These are phyloP conservation scores for Phoenicopterus ruber DNA, from an alignment of 2,113 vertebrate species.

Conservation along the genomic window DNA sequence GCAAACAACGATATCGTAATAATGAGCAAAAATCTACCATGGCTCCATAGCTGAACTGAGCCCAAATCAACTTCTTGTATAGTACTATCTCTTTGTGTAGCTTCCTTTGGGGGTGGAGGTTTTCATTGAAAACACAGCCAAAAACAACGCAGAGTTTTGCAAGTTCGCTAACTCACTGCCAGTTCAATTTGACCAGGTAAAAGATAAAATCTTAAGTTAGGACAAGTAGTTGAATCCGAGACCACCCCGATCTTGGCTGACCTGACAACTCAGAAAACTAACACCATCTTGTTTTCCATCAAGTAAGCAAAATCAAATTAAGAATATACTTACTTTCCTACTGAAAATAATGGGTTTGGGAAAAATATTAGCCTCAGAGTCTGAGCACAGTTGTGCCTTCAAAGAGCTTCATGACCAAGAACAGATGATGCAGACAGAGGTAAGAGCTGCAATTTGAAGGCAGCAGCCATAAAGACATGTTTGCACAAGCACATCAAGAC, in stretches of 20 bases:
- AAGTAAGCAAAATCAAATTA: neutral
- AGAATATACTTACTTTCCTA: neutral
- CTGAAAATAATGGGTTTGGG: neutral
- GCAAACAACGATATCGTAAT: neutral
- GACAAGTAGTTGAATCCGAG: neutral
- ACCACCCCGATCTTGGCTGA: neutral
- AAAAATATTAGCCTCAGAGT: neutral
- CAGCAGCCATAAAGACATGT: neutral
- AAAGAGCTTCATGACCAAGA: neutral
- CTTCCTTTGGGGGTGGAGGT: neutral
- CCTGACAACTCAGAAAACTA: neutral
- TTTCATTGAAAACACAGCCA: neutral
- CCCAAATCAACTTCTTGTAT: neutral
- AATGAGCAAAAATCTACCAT: neutral
- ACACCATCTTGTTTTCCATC: neutral
- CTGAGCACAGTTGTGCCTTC: neutral
- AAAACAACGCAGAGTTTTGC: neutral
- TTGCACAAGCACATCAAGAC: neutral
- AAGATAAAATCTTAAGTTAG: neutral
- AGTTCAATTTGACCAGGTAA: neutral
- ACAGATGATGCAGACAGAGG: neutral
- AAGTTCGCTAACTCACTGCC: neutral
- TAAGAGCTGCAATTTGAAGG: neutral
- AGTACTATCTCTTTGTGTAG: neutral
- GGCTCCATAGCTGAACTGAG: neutral